These are phyloP conservation scores for Myopa tessellatipennis DNA, from an alignment of 2,888 invertebrate genomes.

Conservation along the genomic window DNA sequence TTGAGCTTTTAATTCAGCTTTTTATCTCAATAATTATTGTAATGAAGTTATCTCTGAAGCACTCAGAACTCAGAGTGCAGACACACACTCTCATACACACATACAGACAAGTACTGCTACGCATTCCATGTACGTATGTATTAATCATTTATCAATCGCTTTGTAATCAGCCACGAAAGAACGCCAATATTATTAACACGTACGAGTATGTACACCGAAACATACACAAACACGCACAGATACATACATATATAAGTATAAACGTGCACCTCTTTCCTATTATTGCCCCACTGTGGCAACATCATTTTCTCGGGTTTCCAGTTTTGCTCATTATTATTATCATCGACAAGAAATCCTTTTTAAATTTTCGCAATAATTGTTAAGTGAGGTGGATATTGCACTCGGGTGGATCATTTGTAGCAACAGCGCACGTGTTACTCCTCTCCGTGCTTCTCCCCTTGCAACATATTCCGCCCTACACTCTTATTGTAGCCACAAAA, in stretches of 20 bases:
- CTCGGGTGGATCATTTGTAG: background rate
- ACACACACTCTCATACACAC: background rate
- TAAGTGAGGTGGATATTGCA: conserved; percentile 23
- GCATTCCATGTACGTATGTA: background rate
- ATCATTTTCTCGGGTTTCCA: background rate
- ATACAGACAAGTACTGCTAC: background rate
- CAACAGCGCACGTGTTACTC: background rate
- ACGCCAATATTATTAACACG: conserved; percentile 13
- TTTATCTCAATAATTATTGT: background rate
- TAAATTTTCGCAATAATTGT: conserved; percentile 33
- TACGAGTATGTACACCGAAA: background rate
- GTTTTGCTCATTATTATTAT: background rate
- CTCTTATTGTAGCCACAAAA: background rate
- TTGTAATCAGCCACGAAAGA: conserved; percentile 21
- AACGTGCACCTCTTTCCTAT: no score
- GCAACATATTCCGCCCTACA: background rate
- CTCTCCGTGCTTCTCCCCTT: background rate
- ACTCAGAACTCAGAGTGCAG: background rate
- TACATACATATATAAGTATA: background rate
- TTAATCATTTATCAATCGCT: conserved; percentile 13
- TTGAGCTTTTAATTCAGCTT: background rate
- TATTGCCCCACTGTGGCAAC: background rate
- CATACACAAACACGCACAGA: conserved; percentile 23
- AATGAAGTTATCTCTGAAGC: background rate
- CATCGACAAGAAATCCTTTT: conserved; percentile 31